A percentile compares a stretch with the other conserved stretches of the same genome.
phyloP scores from a whole-genome alignment of 37 sponge, comb jelly and placozoan species.

The Hormiphora californensis region DNA sequence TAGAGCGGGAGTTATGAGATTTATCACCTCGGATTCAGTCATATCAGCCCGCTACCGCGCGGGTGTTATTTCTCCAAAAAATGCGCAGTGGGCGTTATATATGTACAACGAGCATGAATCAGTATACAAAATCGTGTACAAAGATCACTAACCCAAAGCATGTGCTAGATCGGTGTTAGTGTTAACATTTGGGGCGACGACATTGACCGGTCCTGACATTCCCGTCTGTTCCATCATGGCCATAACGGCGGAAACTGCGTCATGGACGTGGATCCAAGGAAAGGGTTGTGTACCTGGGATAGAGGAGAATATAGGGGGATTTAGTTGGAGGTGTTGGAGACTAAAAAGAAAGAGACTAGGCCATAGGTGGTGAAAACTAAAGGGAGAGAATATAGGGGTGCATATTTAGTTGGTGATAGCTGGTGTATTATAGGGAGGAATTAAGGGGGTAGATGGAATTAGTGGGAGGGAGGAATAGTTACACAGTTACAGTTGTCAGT shows the following conservation, averaged over 20 bases:
- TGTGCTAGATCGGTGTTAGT: neutral
- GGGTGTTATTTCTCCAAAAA: neutral
- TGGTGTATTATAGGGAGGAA: too few relatives aligned
- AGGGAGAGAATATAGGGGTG: too few relatives aligned
- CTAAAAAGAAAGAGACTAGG: too few relatives aligned
- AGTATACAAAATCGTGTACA: neutral
- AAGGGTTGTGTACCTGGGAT: too few relatives aligned
- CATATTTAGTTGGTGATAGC: too few relatives aligned
- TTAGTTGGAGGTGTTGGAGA: too few relatives aligned
- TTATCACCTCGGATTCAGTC: neutral
- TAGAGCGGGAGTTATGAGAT: too few relatives aligned
- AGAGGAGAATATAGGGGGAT: too few relatives aligned
- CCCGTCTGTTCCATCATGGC: neutral
- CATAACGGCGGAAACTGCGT: neutral
- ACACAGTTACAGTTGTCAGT: too few relatives aligned
- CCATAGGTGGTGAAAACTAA: too few relatives aligned
- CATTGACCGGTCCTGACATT: conserved; percentile 14
- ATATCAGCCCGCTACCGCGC: neutral
- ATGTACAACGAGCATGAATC: neutral
- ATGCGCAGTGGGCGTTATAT: neutral
- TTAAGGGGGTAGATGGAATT: too few relatives aligned
- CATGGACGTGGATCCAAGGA: conserved; percentile 41
- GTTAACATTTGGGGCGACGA: neutral
- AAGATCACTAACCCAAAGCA: neutral
- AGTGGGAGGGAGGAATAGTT: too few relatives aligned